Evolutionary conservation across 1,140 invertebrate genomes (phyloP).

Genomic region (Pseudomyrmex dendroicus): DNA sequence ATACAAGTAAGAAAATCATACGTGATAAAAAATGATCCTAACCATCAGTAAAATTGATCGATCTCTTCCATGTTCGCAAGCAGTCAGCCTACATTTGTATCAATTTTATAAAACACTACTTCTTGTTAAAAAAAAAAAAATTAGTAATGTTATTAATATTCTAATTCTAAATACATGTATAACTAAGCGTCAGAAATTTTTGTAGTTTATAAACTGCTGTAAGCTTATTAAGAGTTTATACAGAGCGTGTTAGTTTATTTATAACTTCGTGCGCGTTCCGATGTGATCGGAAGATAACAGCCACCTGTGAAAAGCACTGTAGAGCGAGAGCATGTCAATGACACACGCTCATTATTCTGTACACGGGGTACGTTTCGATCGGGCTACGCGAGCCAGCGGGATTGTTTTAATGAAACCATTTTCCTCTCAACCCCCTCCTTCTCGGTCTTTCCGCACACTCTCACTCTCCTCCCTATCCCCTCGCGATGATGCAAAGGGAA

Average conservation of each 20-base stretch:
- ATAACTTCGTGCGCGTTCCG: no score
- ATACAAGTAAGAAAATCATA: no score
- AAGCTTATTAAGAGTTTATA: background rate
- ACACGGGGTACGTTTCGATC: slow-evolving; percentile 74
- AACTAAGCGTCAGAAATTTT: background rate
- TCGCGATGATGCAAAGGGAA: slow-evolving; percentile 60
- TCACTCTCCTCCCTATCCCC: slow-evolving; percentile 14
- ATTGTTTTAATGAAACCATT: slow-evolving; percentile 80
- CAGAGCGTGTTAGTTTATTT: background rate
- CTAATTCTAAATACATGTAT: slow-evolving; percentile 7
- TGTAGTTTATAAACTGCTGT: background rate
- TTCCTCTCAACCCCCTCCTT: slow-evolving; percentile 67
- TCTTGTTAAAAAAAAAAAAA: no score
- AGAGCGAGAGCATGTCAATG: slow-evolving; percentile 50
- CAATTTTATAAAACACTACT: no score
- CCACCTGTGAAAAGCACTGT: slow-evolving; percentile 33
- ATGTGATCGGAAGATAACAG: background rate
- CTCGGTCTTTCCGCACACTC: slow-evolving; percentile 38
- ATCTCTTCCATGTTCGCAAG: no score
- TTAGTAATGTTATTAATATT: background rate
- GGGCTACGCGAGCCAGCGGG: slow-evolving; percentile 69
- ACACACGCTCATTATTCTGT: slow-evolving; percentile 76
- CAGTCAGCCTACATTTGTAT: no score
- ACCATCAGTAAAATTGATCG: no score
- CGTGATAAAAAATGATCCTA: no score